Conservation (phyloP, 2,113 vertebrate genomes). For the Brachypteracias leptosomus region DNA sequence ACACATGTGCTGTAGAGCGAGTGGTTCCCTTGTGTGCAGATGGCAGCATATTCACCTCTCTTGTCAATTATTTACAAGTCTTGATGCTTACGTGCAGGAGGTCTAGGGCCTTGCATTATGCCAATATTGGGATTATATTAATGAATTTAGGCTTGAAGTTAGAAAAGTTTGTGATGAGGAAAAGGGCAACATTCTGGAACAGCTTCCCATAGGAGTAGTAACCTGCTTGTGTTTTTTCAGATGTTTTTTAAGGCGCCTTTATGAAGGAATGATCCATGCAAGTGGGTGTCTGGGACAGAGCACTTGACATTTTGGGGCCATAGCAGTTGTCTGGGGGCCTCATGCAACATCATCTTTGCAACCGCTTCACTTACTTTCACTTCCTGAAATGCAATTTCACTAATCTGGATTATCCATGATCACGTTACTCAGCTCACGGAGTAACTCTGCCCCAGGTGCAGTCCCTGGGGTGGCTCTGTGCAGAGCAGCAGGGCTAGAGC, state of each 20-base stretch:
- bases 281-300: background rate
- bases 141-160: background rate
- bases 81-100: background rate
- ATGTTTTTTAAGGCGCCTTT: background rate
- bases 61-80: background rate
- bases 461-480: background rate
- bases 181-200: background rate
- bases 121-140: background rate
- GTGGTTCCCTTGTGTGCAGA: background rate
- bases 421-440: background rate
- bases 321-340: background rate
- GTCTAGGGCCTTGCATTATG: background rate
- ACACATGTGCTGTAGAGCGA: fast-evolving
- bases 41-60: fast-evolving
- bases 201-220: background rate
- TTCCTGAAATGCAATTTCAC: background rate
- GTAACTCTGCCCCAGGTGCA: background rate
- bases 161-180: background rate
- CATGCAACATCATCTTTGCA: background rate
- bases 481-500: background rate
- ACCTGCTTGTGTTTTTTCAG: background rate
- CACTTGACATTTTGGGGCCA: background rate
- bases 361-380: background rate
- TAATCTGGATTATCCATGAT: background rate
- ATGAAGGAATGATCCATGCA: background rate